A percentile compares a stretch with the other conserved stretches of the same genome.
These are phyloP conservation scores for Antechinus flavipes DNA, from an alignment of 2,113 vertebrate species.

Conservation along the genomic window DNA sequence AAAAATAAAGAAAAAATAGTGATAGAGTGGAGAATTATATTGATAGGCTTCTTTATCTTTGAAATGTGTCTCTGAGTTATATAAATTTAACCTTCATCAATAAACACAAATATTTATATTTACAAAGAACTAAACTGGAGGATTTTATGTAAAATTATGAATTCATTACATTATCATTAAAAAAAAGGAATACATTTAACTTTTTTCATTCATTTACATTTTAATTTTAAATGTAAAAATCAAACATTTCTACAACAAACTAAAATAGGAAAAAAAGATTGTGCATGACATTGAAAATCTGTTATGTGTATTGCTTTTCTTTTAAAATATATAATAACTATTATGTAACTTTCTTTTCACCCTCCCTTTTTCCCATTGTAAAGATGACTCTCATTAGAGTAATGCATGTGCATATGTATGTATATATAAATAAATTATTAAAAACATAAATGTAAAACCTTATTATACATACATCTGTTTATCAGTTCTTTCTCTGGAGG, in stretches of 20 bases:
- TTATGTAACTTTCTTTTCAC: background rate
- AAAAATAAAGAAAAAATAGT: background rate
- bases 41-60: background rate
- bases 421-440: too few relatives aligned
- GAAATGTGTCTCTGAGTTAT: background rate
- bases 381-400: background rate
- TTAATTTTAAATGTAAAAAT: background rate
- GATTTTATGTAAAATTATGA: background rate
- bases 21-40: background rate
- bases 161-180: background rate
- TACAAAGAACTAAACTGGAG: background rate
- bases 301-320: background rate
- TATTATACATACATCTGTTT: background rate
- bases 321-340: background rate
- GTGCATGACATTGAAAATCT: background rate
- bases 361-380: background rate
- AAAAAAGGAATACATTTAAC: background rate
- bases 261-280: background rate
- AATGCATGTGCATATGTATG: too few relatives aligned
- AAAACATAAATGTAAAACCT: background rate
- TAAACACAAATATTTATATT: background rate
- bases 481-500: background rate
- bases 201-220: background rate
- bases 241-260: background rate
- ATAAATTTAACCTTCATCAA: background rate